These are phyloP conservation scores for Drosophila orosa DNA, from an alignment of 1,140 invertebrate genomes.

Conservation along the genomic window DNA sequence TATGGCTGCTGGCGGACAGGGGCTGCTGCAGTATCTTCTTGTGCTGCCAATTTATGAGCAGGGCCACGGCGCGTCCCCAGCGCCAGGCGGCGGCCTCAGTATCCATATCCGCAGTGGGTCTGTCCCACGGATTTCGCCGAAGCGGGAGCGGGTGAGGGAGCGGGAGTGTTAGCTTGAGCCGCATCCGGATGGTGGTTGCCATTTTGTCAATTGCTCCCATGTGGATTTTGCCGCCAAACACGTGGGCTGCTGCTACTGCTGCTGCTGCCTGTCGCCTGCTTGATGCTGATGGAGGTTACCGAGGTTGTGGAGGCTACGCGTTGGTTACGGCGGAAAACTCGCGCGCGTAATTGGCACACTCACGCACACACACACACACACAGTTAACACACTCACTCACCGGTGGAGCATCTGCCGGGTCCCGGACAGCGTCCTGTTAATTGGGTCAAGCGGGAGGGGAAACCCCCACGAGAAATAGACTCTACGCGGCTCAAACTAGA, in stretches of 20 bases:
- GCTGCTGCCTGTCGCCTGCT: slow-evolving; percentile 11
- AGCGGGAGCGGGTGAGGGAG: neutral
- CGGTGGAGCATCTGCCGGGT: slow-evolving; percentile 36
- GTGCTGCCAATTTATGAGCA: slow-evolving; percentile 77
- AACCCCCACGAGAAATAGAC: slow-evolving; percentile 73
- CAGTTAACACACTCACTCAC: slow-evolving; percentile 33
- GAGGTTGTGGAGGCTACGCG: slow-evolving; percentile 9
- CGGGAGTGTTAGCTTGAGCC: neutral
- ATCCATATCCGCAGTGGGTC: slow-evolving; percentile 1
- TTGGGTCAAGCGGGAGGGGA: slow-evolving; percentile 69
- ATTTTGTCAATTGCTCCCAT: slow-evolving; percentile 82
- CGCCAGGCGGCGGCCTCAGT: slow-evolving; percentile 42
- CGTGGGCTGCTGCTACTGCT: slow-evolving; percentile 38
- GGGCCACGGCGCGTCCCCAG: slow-evolving; percentile 52
- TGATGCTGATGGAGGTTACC: slow-evolving; percentile 24
- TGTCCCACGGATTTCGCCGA: slow-evolving; percentile 14
- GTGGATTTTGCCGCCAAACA: slow-evolving; percentile 76
- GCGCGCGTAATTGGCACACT: slow-evolving; percentile 81
- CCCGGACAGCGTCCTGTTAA: slow-evolving; percentile 51
- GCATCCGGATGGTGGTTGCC: slow-evolving; percentile 54
- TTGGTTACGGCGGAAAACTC: slow-evolving; percentile 71
- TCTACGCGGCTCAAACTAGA: slow-evolving; percentile 32
- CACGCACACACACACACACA: slow-evolving; percentile 56
- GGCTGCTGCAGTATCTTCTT: slow-evolving; percentile 48
- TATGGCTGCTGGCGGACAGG: slow-evolving; percentile 51